These are phyloP conservation scores for Synergus laeviventris DNA, from an alignment of 2,888 invertebrate species.

Conservation along the genomic window DNA sequence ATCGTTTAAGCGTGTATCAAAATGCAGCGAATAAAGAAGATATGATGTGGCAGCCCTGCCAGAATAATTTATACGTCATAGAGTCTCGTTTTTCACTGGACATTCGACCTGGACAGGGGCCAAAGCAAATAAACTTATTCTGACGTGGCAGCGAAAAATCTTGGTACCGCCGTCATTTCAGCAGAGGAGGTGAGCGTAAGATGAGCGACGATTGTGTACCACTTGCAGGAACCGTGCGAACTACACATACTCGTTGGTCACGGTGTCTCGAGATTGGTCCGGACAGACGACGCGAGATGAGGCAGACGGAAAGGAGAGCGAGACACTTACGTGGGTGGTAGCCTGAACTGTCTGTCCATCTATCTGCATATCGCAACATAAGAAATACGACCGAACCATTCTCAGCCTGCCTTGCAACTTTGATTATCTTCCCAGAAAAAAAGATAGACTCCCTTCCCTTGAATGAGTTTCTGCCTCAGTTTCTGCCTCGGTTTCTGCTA, in stretches of 20 bases:
- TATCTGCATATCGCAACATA: conserved; percentile 35
- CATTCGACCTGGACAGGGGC: conserved; percentile 34
- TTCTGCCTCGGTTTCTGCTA: too few species aligned
- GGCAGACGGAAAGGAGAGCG: conserved; percentile 61
- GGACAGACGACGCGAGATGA: conserved; percentile 58
- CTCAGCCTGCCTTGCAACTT: conserved; percentile 19
- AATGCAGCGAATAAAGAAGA: conserved; percentile 27
- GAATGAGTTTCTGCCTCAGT: background rate
- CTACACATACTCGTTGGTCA: conserved; percentile 57
- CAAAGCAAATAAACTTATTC: conserved; percentile 39
- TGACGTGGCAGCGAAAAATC: conserved; percentile 19
- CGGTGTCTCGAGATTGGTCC: conserved; percentile 61
- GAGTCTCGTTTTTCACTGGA: conserved; percentile 35
- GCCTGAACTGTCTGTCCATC: conserved; percentile 53
- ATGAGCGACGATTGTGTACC: conserved; percentile 63
- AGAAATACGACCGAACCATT: conserved; percentile 24
- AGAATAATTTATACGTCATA: conserved; percentile 36
- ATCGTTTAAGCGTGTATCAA: conserved; percentile 27
- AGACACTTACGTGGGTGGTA: conserved; percentile 61
- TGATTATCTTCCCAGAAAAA: conserved; percentile 21
- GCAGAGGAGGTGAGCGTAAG: conserved; percentile 35
- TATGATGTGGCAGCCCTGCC: conserved; percentile 31
- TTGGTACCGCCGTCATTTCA: background rate
- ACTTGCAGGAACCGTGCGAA: conserved; percentile 58
- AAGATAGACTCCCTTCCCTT: background rate